A percentile compares a stretch with the other conserved stretches of the same genome.
Conservation (phyloP, 2,113 vertebrate species). For the Capricornis sumatraensis region DNA sequence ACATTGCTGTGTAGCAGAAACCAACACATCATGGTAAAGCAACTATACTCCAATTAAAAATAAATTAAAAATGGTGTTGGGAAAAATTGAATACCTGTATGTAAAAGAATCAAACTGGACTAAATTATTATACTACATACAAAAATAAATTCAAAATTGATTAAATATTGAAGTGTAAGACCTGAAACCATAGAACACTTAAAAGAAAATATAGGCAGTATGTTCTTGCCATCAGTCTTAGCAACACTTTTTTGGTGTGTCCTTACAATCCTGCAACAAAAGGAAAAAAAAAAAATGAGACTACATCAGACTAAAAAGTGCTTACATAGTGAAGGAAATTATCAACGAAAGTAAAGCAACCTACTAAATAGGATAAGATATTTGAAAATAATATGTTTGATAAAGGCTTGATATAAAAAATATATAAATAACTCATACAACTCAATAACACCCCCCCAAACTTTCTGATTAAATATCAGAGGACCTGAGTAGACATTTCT, state of each 20-base stretch:
- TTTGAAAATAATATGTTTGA: not conserved
- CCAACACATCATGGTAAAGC: not conserved
- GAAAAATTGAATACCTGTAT: not conserved
- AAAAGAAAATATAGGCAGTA: not conserved
- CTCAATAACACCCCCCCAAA: not conserved
- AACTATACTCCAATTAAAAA: not conserved
- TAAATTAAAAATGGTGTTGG: not conserved
- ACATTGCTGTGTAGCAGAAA: not conserved
- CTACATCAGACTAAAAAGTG: not conserved
- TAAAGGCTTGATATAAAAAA: not conserved
- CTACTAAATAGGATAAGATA: not conserved
- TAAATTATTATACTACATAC: not conserved
- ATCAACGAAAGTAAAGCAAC: not conserved
- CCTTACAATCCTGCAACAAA: not conserved
- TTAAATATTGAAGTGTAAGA: not conserved
- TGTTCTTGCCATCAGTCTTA: not conserved
- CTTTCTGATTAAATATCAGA: not conserved
- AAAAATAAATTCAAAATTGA: not conserved
- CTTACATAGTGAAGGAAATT: not conserved
- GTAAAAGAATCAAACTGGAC: not conserved
- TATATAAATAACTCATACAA: not conserved
- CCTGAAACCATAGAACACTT: not conserved
- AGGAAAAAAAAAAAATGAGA: not conserved
- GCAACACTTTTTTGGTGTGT: not conserved
- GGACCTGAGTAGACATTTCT: not conserved